A percentile compares a stretch with the other conserved stretches of the same genome.
Conservation (phyloP, 2,113 vertebrate genomes). For the Murina feae region DNA sequence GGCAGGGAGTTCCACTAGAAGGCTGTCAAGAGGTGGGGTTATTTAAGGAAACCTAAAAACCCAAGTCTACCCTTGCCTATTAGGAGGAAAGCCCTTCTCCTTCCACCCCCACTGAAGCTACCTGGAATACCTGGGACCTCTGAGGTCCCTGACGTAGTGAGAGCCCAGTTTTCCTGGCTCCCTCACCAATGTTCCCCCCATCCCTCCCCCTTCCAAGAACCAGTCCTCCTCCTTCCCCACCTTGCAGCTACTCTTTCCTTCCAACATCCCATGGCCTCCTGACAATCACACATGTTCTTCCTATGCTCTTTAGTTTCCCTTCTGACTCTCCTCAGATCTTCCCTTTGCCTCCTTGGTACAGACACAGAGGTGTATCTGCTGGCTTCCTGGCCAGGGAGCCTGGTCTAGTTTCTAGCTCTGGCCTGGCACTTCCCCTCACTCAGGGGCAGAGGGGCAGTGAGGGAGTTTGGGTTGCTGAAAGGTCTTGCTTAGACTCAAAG, state of each 20-base stretch:
- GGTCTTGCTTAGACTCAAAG: not conserved
- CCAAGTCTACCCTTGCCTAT: not conserved
- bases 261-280: not conserved
- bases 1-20: not conserved
- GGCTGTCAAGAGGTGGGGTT: not conserved
- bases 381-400: not conserved
- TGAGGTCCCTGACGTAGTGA: not conserved
- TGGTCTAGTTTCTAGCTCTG: not conserved
- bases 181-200: not conserved
- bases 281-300: not conserved
- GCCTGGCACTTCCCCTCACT: not conserved
- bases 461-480: not conserved
- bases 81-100: not conserved
- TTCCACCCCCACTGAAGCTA: not conserved
- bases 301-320: not conserved
- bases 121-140: not conserved
- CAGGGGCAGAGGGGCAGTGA: not conserved
- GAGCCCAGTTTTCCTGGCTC: not conserved
- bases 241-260: not conserved
- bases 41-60: not conserved
- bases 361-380: not conserved
- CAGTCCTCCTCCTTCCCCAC: no score
- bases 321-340: not conserved
- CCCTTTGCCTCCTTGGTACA: not conserved
- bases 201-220: not conserved